A percentile compares a stretch with the other conserved stretches of the same genome.
Conservation (phyloP, 2,113 vertebrate genomes). For the Connochaetes taurinus region DNA sequence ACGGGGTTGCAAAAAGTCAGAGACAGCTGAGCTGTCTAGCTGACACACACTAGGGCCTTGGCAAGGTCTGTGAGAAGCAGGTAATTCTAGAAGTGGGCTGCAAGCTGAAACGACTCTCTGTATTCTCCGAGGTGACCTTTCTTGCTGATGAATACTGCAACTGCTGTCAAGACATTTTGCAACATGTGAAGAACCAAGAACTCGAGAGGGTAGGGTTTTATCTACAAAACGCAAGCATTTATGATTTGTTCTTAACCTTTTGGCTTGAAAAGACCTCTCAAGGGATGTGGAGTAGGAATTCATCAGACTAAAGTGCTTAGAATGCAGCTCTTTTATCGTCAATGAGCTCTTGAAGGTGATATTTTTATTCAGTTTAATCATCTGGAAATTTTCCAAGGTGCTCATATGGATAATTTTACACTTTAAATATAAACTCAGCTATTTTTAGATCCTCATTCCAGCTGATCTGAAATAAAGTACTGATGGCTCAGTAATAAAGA, state of each 20-base stretch:
- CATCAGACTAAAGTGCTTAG: background rate
- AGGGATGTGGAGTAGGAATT: background rate
- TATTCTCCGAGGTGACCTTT: constrained; percentile 62
- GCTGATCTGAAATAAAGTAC: background rate
- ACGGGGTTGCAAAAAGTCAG: background rate
- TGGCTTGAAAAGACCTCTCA: background rate
- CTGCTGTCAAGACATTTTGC: constrained; percentile 77
- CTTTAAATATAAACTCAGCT: background rate
- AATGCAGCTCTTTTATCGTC: background rate
- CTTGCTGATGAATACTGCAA: constrained; percentile 74
- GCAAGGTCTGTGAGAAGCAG: background rate
- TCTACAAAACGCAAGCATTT: background rate
- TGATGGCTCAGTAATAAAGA: background rate
- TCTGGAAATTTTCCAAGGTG: background rate
- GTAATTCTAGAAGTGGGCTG: background rate
- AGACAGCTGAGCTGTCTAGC: background rate
- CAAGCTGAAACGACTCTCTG: background rate
- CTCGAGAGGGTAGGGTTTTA: constrained; percentile 71
- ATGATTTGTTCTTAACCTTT: background rate
- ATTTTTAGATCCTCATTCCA: background rate
- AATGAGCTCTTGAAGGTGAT: background rate
- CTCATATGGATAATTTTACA: background rate
- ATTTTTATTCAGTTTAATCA: background rate
- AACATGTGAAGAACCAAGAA: constrained; percentile 68
- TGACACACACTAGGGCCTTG: background rate